phyloP scores from a whole-genome alignment of 92 coral and sea anemone species.

The Galaxea fascicularis region DNA sequence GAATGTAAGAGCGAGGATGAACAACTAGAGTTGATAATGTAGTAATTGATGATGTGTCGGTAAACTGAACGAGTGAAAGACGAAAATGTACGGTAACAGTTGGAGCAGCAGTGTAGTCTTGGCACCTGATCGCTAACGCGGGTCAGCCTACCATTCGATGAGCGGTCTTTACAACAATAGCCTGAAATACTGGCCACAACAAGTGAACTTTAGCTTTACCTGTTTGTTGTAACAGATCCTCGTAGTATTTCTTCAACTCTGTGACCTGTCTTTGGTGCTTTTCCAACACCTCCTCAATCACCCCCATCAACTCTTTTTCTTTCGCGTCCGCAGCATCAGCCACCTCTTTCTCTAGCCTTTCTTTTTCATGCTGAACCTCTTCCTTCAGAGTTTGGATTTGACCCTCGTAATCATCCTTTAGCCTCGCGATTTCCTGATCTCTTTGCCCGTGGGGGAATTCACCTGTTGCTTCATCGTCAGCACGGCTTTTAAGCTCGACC shows the following conservation, averaged over 20 bases:
- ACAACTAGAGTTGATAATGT: too few relatives aligned
- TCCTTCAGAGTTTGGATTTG: constrained; percentile 80
- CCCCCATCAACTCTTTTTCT: constrained; percentile 76
- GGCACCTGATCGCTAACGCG: too few relatives aligned
- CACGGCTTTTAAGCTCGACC: constrained; percentile 10
- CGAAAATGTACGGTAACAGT: too few relatives aligned
- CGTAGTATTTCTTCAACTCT: constrained; percentile 61
- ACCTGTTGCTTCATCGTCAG: not conserved
- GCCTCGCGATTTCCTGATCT: constrained; percentile 44
- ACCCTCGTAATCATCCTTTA: constrained; percentile 66
- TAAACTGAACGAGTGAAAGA: too few relatives aligned
- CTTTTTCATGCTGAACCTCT: constrained; percentile 62
- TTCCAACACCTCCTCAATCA: constrained; percentile 68
- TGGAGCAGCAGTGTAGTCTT: too few relatives aligned
- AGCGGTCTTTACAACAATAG: too few relatives aligned
- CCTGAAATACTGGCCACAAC: not conserved
- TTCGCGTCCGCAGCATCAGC: constrained; percentile 65
- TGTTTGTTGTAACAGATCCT: constrained; percentile 33
- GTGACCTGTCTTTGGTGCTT: constrained; percentile 75
- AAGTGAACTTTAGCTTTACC: not conserved
- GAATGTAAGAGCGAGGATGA: too few relatives aligned
- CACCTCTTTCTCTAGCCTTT: constrained; percentile 67
- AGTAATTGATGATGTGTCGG: too few relatives aligned
- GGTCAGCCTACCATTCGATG: too few relatives aligned
- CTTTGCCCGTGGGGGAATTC: constrained; percentile 40